Percentiles rank a stretch among this genome's conserved stretches.
Evolutionary conservation across 23 tunicate species (phyloP).

Genomic region (Diplosoma virens): DNA sequence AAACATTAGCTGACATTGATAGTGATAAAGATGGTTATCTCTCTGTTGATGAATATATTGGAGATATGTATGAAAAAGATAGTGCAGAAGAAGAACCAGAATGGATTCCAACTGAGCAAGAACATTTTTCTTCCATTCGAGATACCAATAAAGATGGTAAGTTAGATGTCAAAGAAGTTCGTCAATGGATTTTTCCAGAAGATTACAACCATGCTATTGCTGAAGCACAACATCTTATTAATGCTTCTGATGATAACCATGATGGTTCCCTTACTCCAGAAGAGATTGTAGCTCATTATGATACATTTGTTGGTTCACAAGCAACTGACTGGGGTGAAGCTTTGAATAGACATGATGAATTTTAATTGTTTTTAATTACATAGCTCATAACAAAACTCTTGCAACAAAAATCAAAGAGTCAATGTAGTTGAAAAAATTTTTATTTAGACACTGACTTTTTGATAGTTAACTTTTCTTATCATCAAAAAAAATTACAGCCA

Average conservation of each 20-base stretch:
- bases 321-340: slow-evolving; percentile 98
- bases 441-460: no score
- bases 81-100: slow-evolving; percentile 83
- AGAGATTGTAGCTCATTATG: slow-evolving; percentile 80
- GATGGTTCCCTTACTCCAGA: slow-evolving; percentile 67
- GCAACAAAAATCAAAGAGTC: background rate
- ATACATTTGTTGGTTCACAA: slow-evolving; percentile 90
- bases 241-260: slow-evolving; percentile 58
- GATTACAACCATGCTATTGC: slow-evolving; percentile 71
- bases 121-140: slow-evolving; percentile 56
- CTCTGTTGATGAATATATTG: slow-evolving; percentile 71
- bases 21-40: slow-evolving; percentile 79
- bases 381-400: background rate
- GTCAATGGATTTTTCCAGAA: slow-evolving; percentile 87
- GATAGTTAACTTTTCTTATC: no score
- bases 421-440: background rate
- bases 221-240: slow-evolving; percentile 91
- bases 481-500: slow-evolving; percentile 69
- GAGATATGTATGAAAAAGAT: slow-evolving; percentile 56
- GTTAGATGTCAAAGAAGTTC: slow-evolving; percentile 68
- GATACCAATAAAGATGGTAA: slow-evolving; percentile 81
- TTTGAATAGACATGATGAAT: slow-evolving; percentile 92
- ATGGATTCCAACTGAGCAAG: slow-evolving; percentile 80
- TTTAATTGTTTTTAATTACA: slow-evolving; percentile 41
- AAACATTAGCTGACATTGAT: slow-evolving; percentile 92